Evolutionary conservation across 2,888 invertebrate genomes (phyloP), one percentile per base, ranked within the genome.

Genomic region (Apodemia mormo): DNA sequence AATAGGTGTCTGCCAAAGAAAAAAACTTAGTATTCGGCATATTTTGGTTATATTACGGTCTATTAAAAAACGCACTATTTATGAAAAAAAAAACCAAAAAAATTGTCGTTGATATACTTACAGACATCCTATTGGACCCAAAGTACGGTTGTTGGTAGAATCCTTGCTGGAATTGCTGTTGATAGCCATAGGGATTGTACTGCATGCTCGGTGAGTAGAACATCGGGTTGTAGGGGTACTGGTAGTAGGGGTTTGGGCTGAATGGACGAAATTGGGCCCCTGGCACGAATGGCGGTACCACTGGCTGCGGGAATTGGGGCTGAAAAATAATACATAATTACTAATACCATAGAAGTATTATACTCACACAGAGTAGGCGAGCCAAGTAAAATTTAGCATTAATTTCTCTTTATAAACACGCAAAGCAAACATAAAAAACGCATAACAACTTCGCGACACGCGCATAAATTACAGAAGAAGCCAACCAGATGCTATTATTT

Each of bases 121-220:
- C 95, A 81, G 95, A 94, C 86, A 94, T 94, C 77, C 95, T 88
- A 74, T 86, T 94, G 29, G 84, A 85, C 1, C 85, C 89, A 72
- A 88, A 85, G 85, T 79, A 94, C 0, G 83, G 94, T 75, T 83
- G 94, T 70, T 89, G 90, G 75, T 89, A 94, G 74, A 80, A 84
- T 14, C 84, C 84, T 56, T 88, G 88, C 66, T 83, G 87, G 76
- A 82, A 86, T 22, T 74, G 75, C 71, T 87, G 89, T 49, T 87
- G 91, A 65, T 88, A 87, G 67, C 85, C 85, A 81, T 90, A 93
- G 0, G 93, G 93, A 78, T 92, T 93, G 84, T 89, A 92, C 56
- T 82, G 84, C 43, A 85, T 70, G 14, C 83, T 82, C 2, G 82
- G 85, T 2, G 89, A 91, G 80, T 91, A 92, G 81, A 85, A 91